These are phyloP conservation scores for Pteronotus mesoamericanus DNA, from an alignment of 2,797 vertebrate genomes.

Conservation along the genomic window DNA sequence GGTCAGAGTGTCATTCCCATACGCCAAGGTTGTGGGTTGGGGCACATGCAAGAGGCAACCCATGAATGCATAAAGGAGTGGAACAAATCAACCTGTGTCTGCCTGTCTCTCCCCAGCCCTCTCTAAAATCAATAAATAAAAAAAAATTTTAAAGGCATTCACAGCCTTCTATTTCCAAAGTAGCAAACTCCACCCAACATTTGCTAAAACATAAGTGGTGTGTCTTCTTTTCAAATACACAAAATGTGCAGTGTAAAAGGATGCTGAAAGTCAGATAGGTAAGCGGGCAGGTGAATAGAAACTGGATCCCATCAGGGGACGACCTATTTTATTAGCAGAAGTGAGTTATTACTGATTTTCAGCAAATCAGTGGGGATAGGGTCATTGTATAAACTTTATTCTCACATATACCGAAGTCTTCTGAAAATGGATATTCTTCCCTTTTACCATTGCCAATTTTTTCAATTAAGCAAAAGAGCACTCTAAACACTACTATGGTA, in stretches of 20 bases:
- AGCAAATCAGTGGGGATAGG: not conserved
- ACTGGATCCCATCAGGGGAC: not conserved
- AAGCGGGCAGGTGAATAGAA: not conserved
- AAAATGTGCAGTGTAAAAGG: not conserved
- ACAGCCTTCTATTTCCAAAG: constrained; percentile 27
- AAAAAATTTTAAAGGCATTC: not conserved
- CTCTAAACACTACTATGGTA: not conserved
- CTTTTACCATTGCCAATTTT: not conserved
- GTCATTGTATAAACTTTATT: not conserved
- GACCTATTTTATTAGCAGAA: not conserved
- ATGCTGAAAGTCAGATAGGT: not conserved
- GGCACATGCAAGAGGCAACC: not conserved
- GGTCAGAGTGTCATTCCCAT: not conserved
- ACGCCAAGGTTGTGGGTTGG: not conserved
- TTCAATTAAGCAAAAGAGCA: not conserved
- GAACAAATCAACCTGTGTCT: not conserved
- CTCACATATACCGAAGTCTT: not conserved
- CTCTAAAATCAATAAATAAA: not conserved
- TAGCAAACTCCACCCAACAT: not conserved
- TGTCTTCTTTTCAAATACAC: not conserved
- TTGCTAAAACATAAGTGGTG: not conserved
- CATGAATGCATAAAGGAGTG: not conserved
- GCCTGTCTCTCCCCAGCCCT: not conserved
- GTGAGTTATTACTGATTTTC: not conserved
- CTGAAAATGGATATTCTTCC: not conserved